A percentile compares a stretch with the other conserved stretches of the same genome.
These are phyloP conservation scores for Steatocranus sp. DNA, from an alignment of 2,797 vertebrate genomes.

Conservation along the genomic window DNA sequence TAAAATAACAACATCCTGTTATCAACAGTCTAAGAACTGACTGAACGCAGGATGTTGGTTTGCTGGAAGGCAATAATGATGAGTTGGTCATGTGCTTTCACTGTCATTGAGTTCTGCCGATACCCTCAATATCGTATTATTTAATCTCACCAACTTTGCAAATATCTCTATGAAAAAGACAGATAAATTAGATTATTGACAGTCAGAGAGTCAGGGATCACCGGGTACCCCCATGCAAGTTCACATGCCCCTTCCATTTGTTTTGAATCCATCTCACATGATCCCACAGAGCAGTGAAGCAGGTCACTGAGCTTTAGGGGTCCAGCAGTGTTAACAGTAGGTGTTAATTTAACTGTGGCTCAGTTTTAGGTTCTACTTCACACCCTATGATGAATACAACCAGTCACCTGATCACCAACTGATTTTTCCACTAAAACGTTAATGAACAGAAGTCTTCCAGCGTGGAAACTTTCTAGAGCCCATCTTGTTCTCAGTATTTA, in stretches of 20 bases:
- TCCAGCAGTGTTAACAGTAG: slow-evolving; percentile 6
- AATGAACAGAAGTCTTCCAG: slow-evolving; percentile 27
- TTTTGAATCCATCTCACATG: slow-evolving; percentile 9
- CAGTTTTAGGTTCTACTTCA: slow-evolving; percentile 33
- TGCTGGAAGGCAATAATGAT: not conserved
- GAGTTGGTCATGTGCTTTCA: slow-evolving; percentile 7
- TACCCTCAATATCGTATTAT: not conserved
- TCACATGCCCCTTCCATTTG: slow-evolving; percentile 6
- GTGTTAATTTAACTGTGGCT: slow-evolving; percentile 47
- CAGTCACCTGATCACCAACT: slow-evolving; percentile 36
- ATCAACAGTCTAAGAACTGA: not conserved
- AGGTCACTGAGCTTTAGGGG: slow-evolving; percentile 43
- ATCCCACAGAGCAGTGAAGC: slow-evolving; percentile 43
- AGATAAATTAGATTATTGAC: not conserved
- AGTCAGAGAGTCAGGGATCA: not conserved
- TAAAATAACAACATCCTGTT: not conserved
- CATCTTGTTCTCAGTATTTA: not conserved
- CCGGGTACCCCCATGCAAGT: not conserved
- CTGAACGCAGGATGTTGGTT: not conserved
- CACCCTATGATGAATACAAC: slow-evolving; percentile 36
- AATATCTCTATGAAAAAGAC: not conserved
- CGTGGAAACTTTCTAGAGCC: not conserved
- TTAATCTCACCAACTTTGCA: not conserved
- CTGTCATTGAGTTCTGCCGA: not conserved
- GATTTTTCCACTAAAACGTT: slow-evolving; percentile 70